Evolutionary conservation across 2,888 invertebrate species (phyloP), one percentile per base, ranked within the genome.

Genomic region (Sphaerophoria taeniata): DNA sequence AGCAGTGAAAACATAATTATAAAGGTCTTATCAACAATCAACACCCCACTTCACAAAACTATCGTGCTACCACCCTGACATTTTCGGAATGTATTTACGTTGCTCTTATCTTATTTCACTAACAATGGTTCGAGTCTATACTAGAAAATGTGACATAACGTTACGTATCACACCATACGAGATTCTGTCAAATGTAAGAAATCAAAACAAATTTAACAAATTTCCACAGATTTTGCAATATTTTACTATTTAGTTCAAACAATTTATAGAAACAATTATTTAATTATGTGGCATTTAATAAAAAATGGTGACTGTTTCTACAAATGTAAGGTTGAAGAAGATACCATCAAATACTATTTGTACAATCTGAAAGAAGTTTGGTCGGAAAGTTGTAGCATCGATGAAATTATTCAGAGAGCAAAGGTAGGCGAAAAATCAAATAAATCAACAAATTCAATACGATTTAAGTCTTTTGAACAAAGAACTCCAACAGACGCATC

Each of bases 221-320:
- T 24, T 24, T 24, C 12, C 12, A 14, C 3, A 11, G 2, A 56
- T 6, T 39, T 7, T 39, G 6, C 39, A 39, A 39, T 39, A 11
- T 43, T 43, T 6, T 2, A 24, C 24, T 24, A 43, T 43, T 43
- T 43, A 6, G 43, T 12, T 43, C 3, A 39, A 43, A 5, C 9
- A 9, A 43, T 43, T 43, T 39, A 11, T 43, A 39, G 6, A 39
- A 39, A 11, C 9, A 43, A 11, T 43, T 43, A 34, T n/a, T 31
- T 6, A 60, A 83, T 36, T 49, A 88, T 88, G 88, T 89, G 89
- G 89, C 88, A 87, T 89, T 92, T 95, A 16, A 95, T 96, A 87
- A 95, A 96, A 90, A 94, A 96, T 76, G 94, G 53, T 0, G 81
- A 85, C 11, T 88, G 70, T 43, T 88, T 88, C 51, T 70, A 87